Percentiles rank a stretch among this genome's conserved stretches.
phyloP scores from a whole-genome alignment of 2,888 invertebrate genomes.

The Synergus itoensis region DNA sequence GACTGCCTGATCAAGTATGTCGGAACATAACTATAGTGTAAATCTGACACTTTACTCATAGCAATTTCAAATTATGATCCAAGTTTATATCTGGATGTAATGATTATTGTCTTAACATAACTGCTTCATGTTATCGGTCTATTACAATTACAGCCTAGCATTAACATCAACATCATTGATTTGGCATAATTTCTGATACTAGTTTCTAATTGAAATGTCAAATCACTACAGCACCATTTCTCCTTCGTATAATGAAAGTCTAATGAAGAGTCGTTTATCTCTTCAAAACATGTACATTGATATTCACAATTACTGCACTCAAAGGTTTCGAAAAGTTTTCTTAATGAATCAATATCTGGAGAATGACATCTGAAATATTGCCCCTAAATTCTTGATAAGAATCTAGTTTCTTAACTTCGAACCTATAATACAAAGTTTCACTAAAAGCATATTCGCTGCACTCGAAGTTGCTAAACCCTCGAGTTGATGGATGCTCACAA shows the following conservation, averaged over 20 bases:
- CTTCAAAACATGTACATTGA: too few species aligned
- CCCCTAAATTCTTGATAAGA: not conserved
- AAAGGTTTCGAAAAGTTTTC: too few species aligned
- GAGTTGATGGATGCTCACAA: slow-evolving; percentile 23
- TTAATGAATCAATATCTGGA: too few species aligned
- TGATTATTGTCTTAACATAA: slow-evolving; percentile 16
- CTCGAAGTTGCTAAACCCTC: slow-evolving; percentile 27
- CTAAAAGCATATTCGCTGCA: not conserved
- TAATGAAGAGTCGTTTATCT: not conserved
- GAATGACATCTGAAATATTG: not conserved
- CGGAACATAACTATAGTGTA: not conserved
- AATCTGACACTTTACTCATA: not conserved
- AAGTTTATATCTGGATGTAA: slow-evolving; percentile 13
- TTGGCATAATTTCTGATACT: slow-evolving; percentile 7
- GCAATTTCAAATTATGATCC: slow-evolving; percentile 17
- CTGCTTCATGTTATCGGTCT: not conserved
- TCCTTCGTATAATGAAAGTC: not conserved
- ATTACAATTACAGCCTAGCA: slow-evolving; percentile 9
- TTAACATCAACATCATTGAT: slow-evolving; percentile 23
- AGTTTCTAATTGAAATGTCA: slow-evolving; percentile 17
- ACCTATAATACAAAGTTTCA: not conserved
- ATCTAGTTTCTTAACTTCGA: not conserved
- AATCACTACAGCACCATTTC: not conserved
- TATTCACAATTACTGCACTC: too few species aligned
- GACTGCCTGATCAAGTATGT: slow-evolving; percentile 14